Percentiles rank a stretch among this genome's conserved stretches.
These are phyloP conservation scores for Idaea dimidiata DNA, from an alignment of 2,888 invertebrate genomes.

Conservation along the genomic window DNA sequence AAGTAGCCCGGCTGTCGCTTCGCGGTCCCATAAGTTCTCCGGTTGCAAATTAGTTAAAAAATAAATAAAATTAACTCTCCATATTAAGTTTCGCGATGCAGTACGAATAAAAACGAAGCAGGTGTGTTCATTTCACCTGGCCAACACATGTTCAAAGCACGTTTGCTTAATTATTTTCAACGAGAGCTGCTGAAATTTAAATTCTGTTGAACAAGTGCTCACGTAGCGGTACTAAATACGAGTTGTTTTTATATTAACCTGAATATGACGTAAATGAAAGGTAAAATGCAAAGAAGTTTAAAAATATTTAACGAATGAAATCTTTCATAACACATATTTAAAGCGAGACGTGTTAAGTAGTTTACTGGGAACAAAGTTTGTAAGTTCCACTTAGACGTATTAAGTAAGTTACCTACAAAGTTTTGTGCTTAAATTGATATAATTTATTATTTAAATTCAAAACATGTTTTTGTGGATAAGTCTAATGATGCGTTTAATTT, in stretches of 20 bases:
- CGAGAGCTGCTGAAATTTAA: constrained; percentile 45
- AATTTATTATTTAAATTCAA: too few relatives aligned
- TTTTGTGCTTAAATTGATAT: too few relatives aligned
- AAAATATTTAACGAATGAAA: too few relatives aligned
- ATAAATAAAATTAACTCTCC: constrained; percentile 57
- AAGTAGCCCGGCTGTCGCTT: constrained; percentile 64
- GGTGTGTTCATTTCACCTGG: constrained; percentile 71
- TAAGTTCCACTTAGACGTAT: too few relatives aligned
- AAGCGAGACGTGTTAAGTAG: too few relatives aligned
- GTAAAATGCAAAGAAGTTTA: too few relatives aligned
- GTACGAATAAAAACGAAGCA: constrained; percentile 59
- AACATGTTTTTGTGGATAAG: too few relatives aligned
- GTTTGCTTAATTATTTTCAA: constrained; percentile 56
- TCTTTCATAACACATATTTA: too few relatives aligned
- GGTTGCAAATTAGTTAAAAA: constrained; percentile 60
- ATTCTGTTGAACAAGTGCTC: constrained; percentile 36
- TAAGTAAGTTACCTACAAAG: too few relatives aligned
- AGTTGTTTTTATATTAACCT: constrained; percentile 31
- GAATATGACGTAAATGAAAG: constrained; percentile 9
- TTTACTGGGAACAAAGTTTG: too few relatives aligned
- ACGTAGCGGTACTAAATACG: constrained; percentile 38
- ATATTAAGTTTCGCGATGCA: constrained; percentile 70
- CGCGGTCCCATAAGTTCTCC: constrained; percentile 57
- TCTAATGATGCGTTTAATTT: too few relatives aligned
- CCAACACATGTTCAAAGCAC: constrained; percentile 63